phyloP scores from a whole-genome alignment of 2,797 vertebrate genomes.

The Brotogeris chrysoptera region DNA sequence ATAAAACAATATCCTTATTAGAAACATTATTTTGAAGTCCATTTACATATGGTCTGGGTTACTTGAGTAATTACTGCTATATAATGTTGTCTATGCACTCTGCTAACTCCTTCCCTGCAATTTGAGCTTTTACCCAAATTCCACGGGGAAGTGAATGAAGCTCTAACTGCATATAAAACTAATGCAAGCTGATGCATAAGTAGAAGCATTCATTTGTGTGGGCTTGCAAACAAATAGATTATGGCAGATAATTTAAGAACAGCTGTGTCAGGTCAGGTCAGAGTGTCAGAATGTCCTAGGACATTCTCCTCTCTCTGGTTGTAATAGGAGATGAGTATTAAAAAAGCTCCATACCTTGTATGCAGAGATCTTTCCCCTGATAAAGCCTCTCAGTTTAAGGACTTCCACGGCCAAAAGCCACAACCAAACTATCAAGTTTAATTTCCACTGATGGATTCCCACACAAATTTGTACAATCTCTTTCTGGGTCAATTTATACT shows the following conservation, averaged over 20 bases:
- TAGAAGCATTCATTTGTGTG: not conserved
- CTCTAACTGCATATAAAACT: not conserved
- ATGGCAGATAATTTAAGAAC: not conserved
- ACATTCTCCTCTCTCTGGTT: not conserved
- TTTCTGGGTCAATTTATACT: conserved; percentile 19
- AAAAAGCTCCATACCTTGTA: not conserved
- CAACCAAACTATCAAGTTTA: not conserved
- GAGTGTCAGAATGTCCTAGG: conserved; percentile 21
- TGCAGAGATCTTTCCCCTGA: not conserved
- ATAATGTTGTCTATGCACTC: not conserved
- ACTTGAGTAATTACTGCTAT: not conserved
- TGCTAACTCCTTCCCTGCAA: not conserved
- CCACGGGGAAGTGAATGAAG: not conserved
- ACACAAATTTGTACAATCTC: conserved; percentile 1
- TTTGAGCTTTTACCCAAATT: conserved; percentile 10
- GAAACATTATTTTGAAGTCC: not conserved
- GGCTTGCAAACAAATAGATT: not conserved
- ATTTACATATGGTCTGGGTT: not conserved
- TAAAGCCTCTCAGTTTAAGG: not conserved
- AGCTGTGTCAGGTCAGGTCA: conserved; percentile 16
- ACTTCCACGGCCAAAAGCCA: conserved; percentile 31
- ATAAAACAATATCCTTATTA: not conserved
- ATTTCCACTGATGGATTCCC: conserved; percentile 4
- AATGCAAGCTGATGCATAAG: not conserved
- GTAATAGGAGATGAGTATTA: not conserved